Percentiles rank a stretch among this genome's conserved stretches.
phyloP scores from a whole-genome alignment of 2,888 invertebrate species.

The Caenorhabditis sulstoni region DNA sequence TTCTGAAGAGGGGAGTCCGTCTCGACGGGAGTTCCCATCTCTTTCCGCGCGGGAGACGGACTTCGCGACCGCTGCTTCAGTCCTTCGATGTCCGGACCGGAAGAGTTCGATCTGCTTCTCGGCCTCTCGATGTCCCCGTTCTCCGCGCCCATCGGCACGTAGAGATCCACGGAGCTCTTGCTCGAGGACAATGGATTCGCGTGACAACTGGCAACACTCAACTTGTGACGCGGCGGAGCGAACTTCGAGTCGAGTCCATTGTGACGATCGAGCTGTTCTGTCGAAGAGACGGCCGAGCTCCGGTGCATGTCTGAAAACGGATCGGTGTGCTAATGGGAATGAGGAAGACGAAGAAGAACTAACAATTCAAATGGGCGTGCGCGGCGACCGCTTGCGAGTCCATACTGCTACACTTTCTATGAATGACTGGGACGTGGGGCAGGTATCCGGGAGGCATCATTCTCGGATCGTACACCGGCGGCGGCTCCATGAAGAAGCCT shows the following conservation, averaged over 20 bases:
- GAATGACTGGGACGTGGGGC: conserved; percentile 56
- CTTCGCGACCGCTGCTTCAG: conserved; percentile 58
- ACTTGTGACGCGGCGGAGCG: conserved; percentile 61
- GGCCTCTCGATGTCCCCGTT: conserved; percentile 44
- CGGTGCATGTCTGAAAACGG: conserved; percentile 72
- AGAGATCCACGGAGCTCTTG: conserved; percentile 70
- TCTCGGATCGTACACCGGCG: background rate
- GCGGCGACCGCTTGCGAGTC: conserved; percentile 78
- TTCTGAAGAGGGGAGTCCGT: conserved; percentile 22
- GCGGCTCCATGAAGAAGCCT: conserved; percentile 33
- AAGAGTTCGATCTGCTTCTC: conserved; percentile 69
- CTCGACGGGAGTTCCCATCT: conserved; percentile 18
- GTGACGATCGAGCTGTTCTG: conserved; percentile 74
- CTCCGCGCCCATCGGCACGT: conserved; percentile 60
- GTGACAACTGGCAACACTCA: conserved; percentile 67
- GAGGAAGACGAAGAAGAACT: conserved; percentile 23
- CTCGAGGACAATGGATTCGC: conserved; percentile 65
- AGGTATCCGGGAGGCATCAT: conserved; percentile 45
- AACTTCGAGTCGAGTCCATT: conserved; percentile 46
- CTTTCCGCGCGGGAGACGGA: conserved; percentile 53
- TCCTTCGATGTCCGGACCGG: conserved; percentile 68
- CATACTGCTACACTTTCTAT: conserved; percentile 79
- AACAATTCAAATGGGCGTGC: conserved; percentile 69
- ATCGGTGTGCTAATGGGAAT: background rate
- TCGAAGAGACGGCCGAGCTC: conserved; percentile 68